Base-by-base conservation (phyloP, 1,140 invertebrate species). In the Bombus turneri region DNA sequence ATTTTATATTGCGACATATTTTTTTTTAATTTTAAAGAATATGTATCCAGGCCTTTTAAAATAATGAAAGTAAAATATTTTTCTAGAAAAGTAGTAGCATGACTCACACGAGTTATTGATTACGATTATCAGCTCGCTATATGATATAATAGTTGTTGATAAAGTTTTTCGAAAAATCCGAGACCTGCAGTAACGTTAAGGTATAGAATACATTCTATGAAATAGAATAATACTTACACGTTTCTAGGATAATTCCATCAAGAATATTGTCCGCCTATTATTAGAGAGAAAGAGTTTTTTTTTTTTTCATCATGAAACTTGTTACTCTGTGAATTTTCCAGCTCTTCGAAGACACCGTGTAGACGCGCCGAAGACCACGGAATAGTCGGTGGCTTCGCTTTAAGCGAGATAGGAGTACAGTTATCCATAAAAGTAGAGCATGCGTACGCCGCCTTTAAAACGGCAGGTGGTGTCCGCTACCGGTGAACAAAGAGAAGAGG, bases 401-500 rank as follows among this genome's bases (percentile, higher is more conserved):
- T 81, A 84, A 90, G 85, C 87, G 72, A 91, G 90, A 91, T 91
- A 91, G 90, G 59, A 90, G 89, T 91, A 91, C 90, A 91, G 90
- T 91, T 91, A 91, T 90, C 87, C 90, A 91, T 90, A 92, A 92
- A 92, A 93, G 92, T 93, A 88, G 91, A 92, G 87, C 92, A 89
- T 87, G 84, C 90, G 91, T 88, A 89, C 81, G 79, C 74, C 81
- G 84, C 84, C 84, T 90, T 89, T 91, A 91, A 87, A 91, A 68
- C 87, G 90, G 90, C 92, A 92, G 92, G 89, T 92, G 92, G 91
- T 84, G 84, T 84, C 86, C 88, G 88, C 87, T 91, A 75, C 81
- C 76, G 83, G 37, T 87, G 88, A 90, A 91, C 84, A 91, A 91
- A 88, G 88, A 87, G 82, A 88, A 83, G 88, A 88, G 71, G 79